Evolutionary conservation across 2,888 invertebrate species (phyloP).

Genomic region (Thelaira solivaga): DNA sequence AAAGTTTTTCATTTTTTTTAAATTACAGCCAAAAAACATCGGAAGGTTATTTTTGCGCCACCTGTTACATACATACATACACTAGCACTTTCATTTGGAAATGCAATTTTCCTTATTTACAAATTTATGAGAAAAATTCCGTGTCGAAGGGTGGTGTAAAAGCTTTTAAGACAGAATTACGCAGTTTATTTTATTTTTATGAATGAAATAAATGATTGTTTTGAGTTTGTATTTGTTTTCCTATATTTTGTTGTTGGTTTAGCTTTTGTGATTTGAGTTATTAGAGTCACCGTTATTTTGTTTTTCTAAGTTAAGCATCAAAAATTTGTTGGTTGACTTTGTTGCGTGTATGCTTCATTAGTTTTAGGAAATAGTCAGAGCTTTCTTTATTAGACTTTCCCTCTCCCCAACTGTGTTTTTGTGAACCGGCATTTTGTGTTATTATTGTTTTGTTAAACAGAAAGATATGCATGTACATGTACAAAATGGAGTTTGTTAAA

Average conservation of each 20-base stretch:
- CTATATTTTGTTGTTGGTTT: neutral
- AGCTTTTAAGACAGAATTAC: constrained; percentile 36
- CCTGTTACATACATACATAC: neutral
- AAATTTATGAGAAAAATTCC: neutral
- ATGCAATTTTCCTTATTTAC: constrained; percentile 18
- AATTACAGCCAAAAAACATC: too few species aligned
- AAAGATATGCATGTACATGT: constrained; percentile 39
- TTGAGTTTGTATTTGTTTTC: neutral
- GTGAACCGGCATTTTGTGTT: constrained; percentile 63
- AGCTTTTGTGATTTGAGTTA: neutral
- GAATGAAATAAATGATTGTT: constrained; percentile 40
- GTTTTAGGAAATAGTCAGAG: neutral
- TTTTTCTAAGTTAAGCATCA: neutral
- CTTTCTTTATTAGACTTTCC: constrained; percentile 2
- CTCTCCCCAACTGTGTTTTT: neutral
- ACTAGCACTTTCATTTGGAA: neutral
- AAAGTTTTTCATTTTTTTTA: too few species aligned
- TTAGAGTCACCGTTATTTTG: neutral
- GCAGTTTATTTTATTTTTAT: constrained; percentile 15
- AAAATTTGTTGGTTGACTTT: neutral
- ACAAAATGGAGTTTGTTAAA: constrained; percentile 69
- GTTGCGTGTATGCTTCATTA: constrained; percentile 3
- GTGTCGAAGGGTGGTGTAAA: neutral
- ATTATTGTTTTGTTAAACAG: neutral
- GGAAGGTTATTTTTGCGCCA: too few species aligned